A percentile compares a stretch with the other conserved stretches of the same genome.
phyloP scores from a whole-genome alignment of 1,140 invertebrate genomes.

The Solenopsis invicta region DNA sequence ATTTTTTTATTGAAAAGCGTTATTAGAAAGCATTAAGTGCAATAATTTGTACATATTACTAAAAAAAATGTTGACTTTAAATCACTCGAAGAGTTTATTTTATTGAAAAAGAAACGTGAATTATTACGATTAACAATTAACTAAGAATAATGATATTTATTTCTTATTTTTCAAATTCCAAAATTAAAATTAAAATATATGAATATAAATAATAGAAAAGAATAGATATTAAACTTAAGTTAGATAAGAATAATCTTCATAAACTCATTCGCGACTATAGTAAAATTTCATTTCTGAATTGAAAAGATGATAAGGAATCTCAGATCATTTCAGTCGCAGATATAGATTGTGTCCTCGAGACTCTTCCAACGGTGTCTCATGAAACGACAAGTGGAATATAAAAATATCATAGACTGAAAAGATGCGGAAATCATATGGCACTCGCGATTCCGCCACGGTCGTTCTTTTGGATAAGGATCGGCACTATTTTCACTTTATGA shows the following conservation, averaged over 20 bases:
- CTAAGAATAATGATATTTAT: not conserved
- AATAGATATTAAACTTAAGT: too few relatives aligned
- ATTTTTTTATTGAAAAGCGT: not conserved
- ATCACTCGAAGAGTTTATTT: not conserved
- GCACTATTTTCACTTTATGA: conserved; percentile 80
- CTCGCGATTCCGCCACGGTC: conserved; percentile 63
- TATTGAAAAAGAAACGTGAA: not conserved
- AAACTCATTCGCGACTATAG: not conserved
- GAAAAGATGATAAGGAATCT: conserved; percentile 4
- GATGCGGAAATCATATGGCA: not conserved
- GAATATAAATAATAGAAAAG: too few relatives aligned
- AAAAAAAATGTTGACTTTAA: not conserved
- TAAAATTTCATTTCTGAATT: not conserved
- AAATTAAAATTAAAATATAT: too few relatives aligned
- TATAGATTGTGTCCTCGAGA: not conserved
- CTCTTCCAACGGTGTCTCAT: not conserved
- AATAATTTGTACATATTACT: not conserved
- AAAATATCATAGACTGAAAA: conserved; percentile 46
- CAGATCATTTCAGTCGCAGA: too few relatives aligned
- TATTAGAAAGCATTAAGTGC: too few relatives aligned
- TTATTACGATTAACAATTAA: not conserved
- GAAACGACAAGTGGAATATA: conserved; percentile 16
- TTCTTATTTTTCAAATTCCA: too few relatives aligned
- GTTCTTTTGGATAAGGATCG: conserved; percentile 66
- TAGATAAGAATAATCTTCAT: not conserved